Percentiles rank a stretch among this genome's conserved stretches.
Conservation (phyloP, 2,888 invertebrate genomes). For the Linnaemya vulpina region DNA sequence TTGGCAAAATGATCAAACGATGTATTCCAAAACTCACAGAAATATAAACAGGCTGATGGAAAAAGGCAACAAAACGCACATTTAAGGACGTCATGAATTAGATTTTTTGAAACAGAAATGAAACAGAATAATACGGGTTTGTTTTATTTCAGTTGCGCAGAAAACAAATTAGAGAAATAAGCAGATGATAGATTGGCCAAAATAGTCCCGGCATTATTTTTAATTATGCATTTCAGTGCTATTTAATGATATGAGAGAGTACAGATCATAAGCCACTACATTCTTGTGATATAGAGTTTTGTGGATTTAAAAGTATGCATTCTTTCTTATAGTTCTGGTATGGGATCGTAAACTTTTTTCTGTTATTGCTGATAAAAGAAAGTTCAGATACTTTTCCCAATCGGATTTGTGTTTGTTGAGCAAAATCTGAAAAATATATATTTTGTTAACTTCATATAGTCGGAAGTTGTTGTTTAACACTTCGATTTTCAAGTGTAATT, state of each 20-base stretch:
- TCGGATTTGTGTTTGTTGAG: no score
- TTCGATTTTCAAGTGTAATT: no score
- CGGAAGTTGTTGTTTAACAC: no score
- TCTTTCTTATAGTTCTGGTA: no score
- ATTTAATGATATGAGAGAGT: neutral
- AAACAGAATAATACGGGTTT: conserved; percentile 31
- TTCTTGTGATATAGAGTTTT: no score
- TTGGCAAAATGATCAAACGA: conserved; percentile 36
- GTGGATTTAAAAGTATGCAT: no score
- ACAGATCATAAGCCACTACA: neutral
- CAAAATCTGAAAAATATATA: no score
- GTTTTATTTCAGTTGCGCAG: neutral
- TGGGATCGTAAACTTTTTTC: no score
- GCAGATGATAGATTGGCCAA: conserved; percentile 58
- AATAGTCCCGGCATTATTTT: conserved; percentile 12
- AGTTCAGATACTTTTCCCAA: no score
- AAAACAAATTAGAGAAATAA: conserved; percentile 36
- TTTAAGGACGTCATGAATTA: conserved; percentile 36
- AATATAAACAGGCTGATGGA: conserved; percentile 6
- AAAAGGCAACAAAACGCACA: conserved; percentile 9
- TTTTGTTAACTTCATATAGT: no score
- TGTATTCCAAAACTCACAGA: neutral
- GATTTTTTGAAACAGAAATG: conserved; percentile 15
- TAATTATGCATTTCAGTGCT: neutral
- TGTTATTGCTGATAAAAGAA: no score